Conservation (phyloP, 1,140 invertebrate species). For the Mycetomoellerius zeteki region DNA sequence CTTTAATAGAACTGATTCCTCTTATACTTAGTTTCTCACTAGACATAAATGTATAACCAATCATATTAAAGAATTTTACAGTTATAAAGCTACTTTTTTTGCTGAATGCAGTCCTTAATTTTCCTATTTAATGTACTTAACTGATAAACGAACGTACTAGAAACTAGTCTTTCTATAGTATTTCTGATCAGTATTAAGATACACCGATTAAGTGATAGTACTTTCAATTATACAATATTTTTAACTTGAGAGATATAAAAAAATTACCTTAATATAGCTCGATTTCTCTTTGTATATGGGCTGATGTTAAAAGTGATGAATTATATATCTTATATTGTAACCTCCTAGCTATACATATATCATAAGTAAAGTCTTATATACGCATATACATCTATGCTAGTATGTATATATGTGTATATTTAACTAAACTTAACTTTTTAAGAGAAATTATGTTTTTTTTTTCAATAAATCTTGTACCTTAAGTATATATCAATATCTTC, state of each 20-base stretch:
- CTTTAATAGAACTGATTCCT: no score
- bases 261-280: conserved; percentile 35
- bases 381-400: conserved; percentile 23
- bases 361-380: conserved; percentile 23
- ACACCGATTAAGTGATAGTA: conserved; percentile 19
- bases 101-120: neutral
- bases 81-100: no score
- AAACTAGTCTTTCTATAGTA: conserved; percentile 15
- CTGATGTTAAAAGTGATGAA: conserved; percentile 48
- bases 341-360: conserved; percentile 41
- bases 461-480: conserved; percentile 79
- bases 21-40: no score
- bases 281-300: neutral
- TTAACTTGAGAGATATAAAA: conserved; percentile 35
- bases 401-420: conserved; percentile 62
- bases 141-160: neutral
- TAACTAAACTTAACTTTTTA: conserved; percentile 76
- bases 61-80: no score
- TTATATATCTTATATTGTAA: conserved; percentile 63
- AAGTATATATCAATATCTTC: conserved; percentile 71
- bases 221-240: conserved; percentile 39
- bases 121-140: neutral
- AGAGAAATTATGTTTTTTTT: conserved; percentile 83
- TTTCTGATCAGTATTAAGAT: conserved; percentile 25
- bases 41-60: no score